Evolutionary conservation across 2,797 vertebrate species (phyloP).

Genomic region (Geotrypetes seraphini): DNA sequence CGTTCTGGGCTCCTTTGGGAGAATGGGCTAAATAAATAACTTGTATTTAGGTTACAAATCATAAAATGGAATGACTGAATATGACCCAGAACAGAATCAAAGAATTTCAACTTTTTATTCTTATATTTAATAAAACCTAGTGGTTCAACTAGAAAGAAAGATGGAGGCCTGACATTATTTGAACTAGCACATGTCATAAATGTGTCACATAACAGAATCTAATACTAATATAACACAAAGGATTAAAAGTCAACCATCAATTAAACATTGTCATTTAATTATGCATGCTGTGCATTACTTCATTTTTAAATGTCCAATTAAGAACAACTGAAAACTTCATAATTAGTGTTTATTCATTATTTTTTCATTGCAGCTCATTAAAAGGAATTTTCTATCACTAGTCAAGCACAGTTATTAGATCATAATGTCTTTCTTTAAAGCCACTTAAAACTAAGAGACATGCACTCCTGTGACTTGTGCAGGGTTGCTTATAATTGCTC

Average conservation of each 20-base stretch:
- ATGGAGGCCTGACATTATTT: no score
- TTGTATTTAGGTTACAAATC: no score
- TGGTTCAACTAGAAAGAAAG: no score
- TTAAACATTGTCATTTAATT: not conserved
- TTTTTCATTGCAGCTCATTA: slow-evolving; percentile 10
- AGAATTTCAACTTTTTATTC: no score
- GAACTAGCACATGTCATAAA: not conserved
- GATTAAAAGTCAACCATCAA: not conserved
- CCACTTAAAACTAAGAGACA: slow-evolving; percentile 34
- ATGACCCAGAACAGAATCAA: no score
- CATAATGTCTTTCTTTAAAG: slow-evolving; percentile 47
- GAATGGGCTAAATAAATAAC: no score
- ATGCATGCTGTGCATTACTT: not conserved
- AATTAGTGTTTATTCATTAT: not conserved
- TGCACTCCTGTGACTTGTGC: slow-evolving; percentile 35
- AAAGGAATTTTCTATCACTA: slow-evolving; percentile 16
- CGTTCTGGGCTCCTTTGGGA: no score
- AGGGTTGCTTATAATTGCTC: slow-evolving; percentile 45
- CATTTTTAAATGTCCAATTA: slow-evolving; percentile 1
- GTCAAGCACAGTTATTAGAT: slow-evolving; percentile 36
- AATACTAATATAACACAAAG: not conserved
- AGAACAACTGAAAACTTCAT: not conserved
- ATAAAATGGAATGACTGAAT: no score
- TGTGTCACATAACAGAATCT: not conserved
- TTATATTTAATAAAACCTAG: no score